A percentile compares a stretch with the other conserved stretches of the same genome.
These are phyloP conservation scores for Sorex maritimensis DNA, from an alignment of 2,797 vertebrate genomes.

Conservation along the genomic window DNA sequence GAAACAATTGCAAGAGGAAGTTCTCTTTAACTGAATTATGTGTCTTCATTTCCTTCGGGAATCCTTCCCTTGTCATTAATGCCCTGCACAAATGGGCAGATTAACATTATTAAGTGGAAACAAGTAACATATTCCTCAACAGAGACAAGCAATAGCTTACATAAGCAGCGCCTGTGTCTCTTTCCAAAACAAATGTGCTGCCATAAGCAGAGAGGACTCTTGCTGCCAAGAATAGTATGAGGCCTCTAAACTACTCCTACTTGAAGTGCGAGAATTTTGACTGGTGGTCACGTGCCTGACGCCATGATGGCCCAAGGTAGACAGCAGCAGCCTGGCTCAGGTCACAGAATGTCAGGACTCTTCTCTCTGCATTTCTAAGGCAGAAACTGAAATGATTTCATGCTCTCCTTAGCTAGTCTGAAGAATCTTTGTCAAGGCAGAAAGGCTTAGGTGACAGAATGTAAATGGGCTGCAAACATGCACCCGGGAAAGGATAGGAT, in stretches of 20 bases:
- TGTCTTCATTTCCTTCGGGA: not conserved
- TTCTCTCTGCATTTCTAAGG: not conserved
- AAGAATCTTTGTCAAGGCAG: not conserved
- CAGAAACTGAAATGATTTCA: not conserved
- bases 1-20: not conserved
- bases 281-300: constrained; percentile 43
- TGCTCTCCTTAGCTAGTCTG: not conserved
- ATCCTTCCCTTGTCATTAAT: constrained; percentile 49
- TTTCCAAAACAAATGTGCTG: constrained; percentile 76
- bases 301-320: not conserved
- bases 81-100: constrained; percentile 60
- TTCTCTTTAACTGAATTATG: not conserved
- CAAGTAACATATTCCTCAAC: constrained; percentile 35
- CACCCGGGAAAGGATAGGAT: too few species aligned
- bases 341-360: not conserved
- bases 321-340: not conserved
- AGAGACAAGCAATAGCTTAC: constrained; percentile 73
- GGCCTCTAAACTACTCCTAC: not conserved
- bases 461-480: too few species aligned
- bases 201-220: constrained; percentile 37
- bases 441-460: not conserved
- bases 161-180: constrained; percentile 40
- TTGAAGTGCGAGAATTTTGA: not conserved
- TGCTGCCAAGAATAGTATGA: constrained; percentile 36
- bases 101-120: constrained; percentile 58